Evolutionary conservation across 2,888 invertebrate genomes (phyloP).

Genomic region (Adelphocoris suturalis): DNA sequence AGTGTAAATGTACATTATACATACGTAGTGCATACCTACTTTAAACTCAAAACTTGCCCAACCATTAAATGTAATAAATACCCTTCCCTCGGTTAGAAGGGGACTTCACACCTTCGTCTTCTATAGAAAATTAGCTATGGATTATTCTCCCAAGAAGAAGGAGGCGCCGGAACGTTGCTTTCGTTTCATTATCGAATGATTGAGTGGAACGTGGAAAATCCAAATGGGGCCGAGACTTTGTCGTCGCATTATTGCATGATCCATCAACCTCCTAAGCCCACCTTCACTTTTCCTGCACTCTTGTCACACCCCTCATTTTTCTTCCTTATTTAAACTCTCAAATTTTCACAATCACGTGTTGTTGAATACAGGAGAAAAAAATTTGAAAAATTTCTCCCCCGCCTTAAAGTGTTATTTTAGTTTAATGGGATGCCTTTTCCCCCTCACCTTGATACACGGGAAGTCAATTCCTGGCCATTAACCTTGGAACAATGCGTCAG

Average conservation of each 20-base stretch:
- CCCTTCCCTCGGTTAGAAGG: too few relatives aligned
- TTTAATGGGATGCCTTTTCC: constrained; percentile 10
- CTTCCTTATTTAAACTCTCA: constrained; percentile 17
- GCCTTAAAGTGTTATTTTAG: constrained; percentile 1
- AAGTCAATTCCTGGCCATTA: constrained; percentile 56
- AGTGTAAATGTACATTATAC: too few relatives aligned
- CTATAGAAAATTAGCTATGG: too few relatives aligned
- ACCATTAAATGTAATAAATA: too few relatives aligned
- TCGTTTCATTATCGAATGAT: constrained; percentile 60
- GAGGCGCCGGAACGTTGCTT: not conserved
- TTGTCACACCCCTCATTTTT: not conserved
- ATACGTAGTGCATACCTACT: too few relatives aligned
- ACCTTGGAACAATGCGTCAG: constrained; percentile 54
- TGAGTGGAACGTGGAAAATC: constrained; percentile 65
- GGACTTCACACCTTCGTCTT: too few relatives aligned
- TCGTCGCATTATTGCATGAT: constrained; percentile 63
- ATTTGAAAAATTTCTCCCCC: not conserved
- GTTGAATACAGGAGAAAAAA: not conserved
- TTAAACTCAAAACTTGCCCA: too few relatives aligned
- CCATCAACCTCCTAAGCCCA: constrained; percentile 48
- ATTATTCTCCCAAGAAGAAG: too few relatives aligned
- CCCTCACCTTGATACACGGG: constrained; percentile 43
- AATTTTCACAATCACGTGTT: not conserved
- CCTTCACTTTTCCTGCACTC: constrained; percentile 43
- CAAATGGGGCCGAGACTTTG: constrained; percentile 52